These are phyloP conservation scores for Drosophila sordidula DNA, from an alignment of 2,888 invertebrate species.

Conservation along the genomic window DNA sequence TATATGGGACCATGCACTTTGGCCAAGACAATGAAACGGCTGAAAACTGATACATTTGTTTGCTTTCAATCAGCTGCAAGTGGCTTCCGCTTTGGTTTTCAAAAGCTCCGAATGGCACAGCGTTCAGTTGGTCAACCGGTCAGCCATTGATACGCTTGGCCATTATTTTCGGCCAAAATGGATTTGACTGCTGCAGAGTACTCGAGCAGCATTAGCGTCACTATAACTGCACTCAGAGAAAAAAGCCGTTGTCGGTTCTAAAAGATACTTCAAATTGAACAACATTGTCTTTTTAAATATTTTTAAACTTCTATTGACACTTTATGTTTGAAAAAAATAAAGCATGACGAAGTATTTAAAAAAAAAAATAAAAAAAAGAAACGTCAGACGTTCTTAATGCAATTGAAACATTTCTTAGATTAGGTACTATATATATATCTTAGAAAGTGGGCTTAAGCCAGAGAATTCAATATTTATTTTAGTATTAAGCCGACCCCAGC, in stretches of 20 bases:
- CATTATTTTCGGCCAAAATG: slow-evolving; percentile 23
- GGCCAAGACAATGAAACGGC: slow-evolving; percentile 38
- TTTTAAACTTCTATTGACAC: neutral
- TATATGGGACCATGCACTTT: slow-evolving; percentile 32
- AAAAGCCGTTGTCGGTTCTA: neutral
- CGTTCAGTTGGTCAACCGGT: slow-evolving; percentile 6
- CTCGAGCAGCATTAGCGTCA: neutral
- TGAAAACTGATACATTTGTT: slow-evolving; percentile 48
- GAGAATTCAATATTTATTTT: too few relatives aligned
- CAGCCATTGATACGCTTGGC: slow-evolving; percentile 34
- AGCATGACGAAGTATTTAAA: too few relatives aligned
- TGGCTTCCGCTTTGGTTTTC: slow-evolving; percentile 53
- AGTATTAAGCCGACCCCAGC: too few relatives aligned
- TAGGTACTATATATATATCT: too few relatives aligned
- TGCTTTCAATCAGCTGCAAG: slow-evolving; percentile 17
- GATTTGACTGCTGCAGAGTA: slow-evolving; percentile 7
- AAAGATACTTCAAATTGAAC: neutral
- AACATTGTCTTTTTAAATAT: neutral
- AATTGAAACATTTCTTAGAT: too few relatives aligned
- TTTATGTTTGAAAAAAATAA: too few relatives aligned
- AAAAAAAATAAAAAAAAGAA: too few relatives aligned
- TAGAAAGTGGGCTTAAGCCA: too few relatives aligned
- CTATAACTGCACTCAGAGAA: neutral
- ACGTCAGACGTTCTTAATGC: too few relatives aligned
- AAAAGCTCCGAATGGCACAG: slow-evolving; percentile 17